Evolutionary conservation across 2,797 vertebrate genomes (phyloP).

Genomic region (Antrozous pallidus): DNA sequence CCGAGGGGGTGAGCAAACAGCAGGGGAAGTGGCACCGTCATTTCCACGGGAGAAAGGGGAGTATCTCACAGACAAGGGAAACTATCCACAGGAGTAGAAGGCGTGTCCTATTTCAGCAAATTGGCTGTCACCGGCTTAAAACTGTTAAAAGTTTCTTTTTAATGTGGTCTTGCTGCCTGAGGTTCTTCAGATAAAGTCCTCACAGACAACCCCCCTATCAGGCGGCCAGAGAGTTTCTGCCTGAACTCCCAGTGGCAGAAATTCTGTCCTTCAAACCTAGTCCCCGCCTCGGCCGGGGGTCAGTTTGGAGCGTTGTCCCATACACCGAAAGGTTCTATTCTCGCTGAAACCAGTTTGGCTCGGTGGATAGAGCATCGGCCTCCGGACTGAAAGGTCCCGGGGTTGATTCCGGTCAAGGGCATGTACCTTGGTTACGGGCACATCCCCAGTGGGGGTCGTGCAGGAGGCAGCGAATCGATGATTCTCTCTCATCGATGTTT

Average conservation of each 20-base stretch:
- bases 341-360: no score
- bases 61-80: not conserved
- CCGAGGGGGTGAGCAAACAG: accelerated
- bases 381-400: no score
- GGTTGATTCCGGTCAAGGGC: no score
- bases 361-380: no score
- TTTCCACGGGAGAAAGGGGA: not conserved
- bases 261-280: not conserved
- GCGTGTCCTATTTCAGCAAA: not conserved
- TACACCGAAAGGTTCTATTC: not conserved
- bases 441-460: no score
- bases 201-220: accelerated
- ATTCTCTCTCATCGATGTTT: no score
- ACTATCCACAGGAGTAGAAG: not conserved
- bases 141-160: not conserved
- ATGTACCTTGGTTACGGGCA: no score
- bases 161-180: not conserved
- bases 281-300: not conserved
- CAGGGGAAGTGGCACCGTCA: not conserved
- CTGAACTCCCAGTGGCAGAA: not conserved
- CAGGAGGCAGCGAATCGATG: no score
- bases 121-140: not conserved
- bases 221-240: not conserved
- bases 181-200: not conserved
- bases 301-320: not conserved